phyloP scores from a whole-genome alignment of 2,888 invertebrate genomes.

The Agrotis clavis region DNA sequence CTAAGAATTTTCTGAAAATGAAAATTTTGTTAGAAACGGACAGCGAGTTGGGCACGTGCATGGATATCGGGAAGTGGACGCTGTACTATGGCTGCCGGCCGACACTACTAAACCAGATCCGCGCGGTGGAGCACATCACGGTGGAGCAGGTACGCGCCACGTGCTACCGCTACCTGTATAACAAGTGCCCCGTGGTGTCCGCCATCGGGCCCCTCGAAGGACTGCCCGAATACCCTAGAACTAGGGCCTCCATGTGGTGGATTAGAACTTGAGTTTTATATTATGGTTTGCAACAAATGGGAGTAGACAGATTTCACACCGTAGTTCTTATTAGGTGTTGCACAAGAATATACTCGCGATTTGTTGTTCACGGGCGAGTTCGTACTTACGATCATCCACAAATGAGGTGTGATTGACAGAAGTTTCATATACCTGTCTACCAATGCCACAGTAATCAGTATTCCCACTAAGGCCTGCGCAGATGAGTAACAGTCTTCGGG shows the following conservation, averaged over 20 bases:
- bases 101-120: conserved; percentile 96
- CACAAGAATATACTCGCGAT: too few species aligned
- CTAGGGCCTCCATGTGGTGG: conserved; percentile 96
- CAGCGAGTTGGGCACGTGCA: conserved; percentile 97
- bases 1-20: conserved; percentile 96
- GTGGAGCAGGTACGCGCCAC: conserved; percentile 94
- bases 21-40: conserved; percentile 97
- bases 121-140: conserved; percentile 95
- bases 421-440: too few species aligned
- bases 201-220: conserved; percentile 97
- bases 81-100: conserved; percentile 97
- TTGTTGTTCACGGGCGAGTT: too few species aligned
- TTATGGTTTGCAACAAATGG: conserved; percentile 4
- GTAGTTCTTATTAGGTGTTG: not conserved
- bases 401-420: too few species aligned
- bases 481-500: too few species aligned
- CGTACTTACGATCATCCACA: too few species aligned
- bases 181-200: conserved; percentile 97
- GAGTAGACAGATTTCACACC: not conserved
- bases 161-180: conserved; percentile 96
- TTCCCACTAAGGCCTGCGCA: too few species aligned
- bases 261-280: conserved; percentile 79
- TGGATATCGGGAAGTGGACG: conserved; percentile 98
- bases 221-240: conserved; percentile 95
- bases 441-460: too few species aligned